Evolutionary conservation across 92 coral and sea anemone species (phyloP), one percentile per base, ranked within the genome.

Genomic region (Scolanthus callimorphus): DNA sequence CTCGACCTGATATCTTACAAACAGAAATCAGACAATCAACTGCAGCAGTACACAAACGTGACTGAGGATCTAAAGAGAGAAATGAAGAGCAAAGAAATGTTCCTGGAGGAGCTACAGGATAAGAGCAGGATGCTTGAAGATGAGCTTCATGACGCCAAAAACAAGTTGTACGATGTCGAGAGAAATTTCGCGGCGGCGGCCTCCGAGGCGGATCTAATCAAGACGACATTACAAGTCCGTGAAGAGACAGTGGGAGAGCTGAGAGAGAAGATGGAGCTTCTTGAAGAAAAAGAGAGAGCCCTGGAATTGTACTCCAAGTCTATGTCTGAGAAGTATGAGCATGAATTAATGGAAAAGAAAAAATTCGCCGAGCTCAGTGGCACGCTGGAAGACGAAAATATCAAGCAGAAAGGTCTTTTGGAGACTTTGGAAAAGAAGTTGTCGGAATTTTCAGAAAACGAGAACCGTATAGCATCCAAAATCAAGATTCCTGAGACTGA

Each of bases 211-310:
- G 83, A 87, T 12, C 57, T 63, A 3, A 41, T 72, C 11, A 78
- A 73, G 39, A 62, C 70, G 0, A 48, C 74, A 30, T 57, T 87
- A 0, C 73, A 78, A 27, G 66, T 67, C 30, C 86, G 90, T 12
- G 85, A 83, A 41, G 72, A 83, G 15, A 71, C 84, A 9, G 58
- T 87, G 9, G 38, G 45, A 13, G 90, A 82, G 12, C 63, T 87
- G 23, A 66, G 78, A 26, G 84, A 83, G 41, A 77, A 67, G 49
- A 70, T 83, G 12, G 96, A 87, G 43, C 60, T 83, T 0, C 77
- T 77, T n/a, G 86, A 87, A 46, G 89, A 83, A 27, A 82, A 78
- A 29, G 96, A 87, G 43, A 87, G 82, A 60, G 69, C 86, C 12
- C 20, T 87, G 25, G 85, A 73, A 31, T 54, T 87, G 34, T 82